Conservation (phyloP, 2,797 vertebrate genomes). For the Cacajao melanocephalus region DNA sequence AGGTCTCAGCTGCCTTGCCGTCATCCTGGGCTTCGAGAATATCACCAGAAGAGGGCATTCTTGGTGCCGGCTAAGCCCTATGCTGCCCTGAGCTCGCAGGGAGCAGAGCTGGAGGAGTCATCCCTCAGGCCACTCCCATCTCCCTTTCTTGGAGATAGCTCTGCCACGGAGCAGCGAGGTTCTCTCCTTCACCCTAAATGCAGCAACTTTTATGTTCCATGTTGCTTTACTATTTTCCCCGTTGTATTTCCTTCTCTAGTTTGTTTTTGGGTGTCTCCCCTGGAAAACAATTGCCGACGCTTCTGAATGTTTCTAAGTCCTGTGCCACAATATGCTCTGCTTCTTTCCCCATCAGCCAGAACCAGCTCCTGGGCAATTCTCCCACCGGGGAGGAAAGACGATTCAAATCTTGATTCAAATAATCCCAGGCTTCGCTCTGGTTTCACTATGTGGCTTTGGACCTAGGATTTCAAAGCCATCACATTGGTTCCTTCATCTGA, state of each 20-base stretch:
- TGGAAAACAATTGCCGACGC: not conserved
- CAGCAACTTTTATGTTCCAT: not conserved
- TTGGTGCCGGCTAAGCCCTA: slow-evolving; percentile 63
- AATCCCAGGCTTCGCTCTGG: not conserved
- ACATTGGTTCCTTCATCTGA: not conserved
- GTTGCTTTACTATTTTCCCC: not conserved
- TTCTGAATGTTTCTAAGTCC: not conserved
- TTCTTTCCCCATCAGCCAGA: accelerated
- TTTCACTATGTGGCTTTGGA: not conserved
- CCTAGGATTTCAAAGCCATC: not conserved
- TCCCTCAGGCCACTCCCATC: not conserved
- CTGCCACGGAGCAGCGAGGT: not conserved
- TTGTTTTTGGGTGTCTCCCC: not conserved
- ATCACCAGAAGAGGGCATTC: slow-evolving; percentile 87
- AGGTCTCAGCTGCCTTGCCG: slow-evolving; percentile 62
- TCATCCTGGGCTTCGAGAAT: slow-evolving; percentile 63
- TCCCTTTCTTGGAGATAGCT: not conserved
- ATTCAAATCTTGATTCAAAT: accelerated
- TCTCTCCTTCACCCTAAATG: not conserved
- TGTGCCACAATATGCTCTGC: accelerated
- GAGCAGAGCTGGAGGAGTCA: not conserved
- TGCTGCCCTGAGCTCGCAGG: slow-evolving; percentile 42
- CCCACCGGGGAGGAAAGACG: accelerated
- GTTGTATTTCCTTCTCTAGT: not conserved
- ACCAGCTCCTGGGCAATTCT: not conserved